Evolutionary conservation across 2,888 invertebrate species (phyloP).

Genomic region (Emmelina monodactyla): DNA sequence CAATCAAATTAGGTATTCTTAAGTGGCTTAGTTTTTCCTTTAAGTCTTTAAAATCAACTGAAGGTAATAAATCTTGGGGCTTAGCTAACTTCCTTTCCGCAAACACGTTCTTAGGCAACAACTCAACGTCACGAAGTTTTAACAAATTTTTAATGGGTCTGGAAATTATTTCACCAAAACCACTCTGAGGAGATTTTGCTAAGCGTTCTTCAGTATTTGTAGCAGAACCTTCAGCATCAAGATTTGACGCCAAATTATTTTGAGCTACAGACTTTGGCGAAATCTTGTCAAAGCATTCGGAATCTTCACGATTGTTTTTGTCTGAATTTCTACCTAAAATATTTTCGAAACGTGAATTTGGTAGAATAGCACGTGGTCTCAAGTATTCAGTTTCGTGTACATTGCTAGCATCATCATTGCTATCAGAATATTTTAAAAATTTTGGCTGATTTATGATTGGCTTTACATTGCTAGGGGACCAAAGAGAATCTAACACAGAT

Average conservation of each 20-base stretch:
- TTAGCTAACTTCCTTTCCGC: slow-evolving; percentile 2
- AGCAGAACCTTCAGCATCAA: neutral
- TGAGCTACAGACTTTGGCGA: neutral
- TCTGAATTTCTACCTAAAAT: neutral
- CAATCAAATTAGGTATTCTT: too few relatives aligned
- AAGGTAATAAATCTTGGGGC: neutral
- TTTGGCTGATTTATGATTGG: neutral
- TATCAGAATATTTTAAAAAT: neutral
- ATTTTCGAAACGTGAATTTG: neutral
- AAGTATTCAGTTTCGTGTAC: neutral
- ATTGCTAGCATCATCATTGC: neutral
- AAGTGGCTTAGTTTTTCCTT: too few relatives aligned
- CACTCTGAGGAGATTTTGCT: neutral
- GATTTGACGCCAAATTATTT: neutral
- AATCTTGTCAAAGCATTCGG: neutral
- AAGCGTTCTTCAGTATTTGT: slow-evolving; percentile 11
- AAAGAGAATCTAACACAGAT: neutral
- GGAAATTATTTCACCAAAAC: slow-evolving; percentile 10
- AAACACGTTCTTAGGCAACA: slow-evolving; percentile 15
- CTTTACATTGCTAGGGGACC: neutral
- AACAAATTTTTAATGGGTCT: slow-evolving; percentile 23
- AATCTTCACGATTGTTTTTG: neutral
- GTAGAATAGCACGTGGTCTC: neutral
- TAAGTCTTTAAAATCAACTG: too few relatives aligned
- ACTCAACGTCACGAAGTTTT: slow-evolving; percentile 32